Base-by-base conservation (phyloP, 2,113 vertebrate species). In the Rhinichthys klamathensis region DNA sequence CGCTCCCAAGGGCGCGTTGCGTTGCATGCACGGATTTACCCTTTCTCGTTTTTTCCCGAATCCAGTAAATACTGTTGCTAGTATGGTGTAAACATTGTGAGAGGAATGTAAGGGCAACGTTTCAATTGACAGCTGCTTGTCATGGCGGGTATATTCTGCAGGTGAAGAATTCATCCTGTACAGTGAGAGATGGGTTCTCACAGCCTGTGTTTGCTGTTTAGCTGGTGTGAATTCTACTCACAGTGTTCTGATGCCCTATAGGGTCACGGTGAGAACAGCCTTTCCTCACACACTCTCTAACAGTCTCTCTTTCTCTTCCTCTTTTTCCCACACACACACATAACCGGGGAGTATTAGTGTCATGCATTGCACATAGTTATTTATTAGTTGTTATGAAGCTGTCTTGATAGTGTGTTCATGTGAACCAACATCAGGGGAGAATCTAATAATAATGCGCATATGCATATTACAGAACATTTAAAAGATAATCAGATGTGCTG, bases 171-270 rank as follows among this genome's bases (percentile, higher is more conserved):
- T 86, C 88, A 83, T 82, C 73, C 83, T 89, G 82, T 72, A 27
- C 76, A 84, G 65, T 80, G 77, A 85, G 83, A 80, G 72, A 41
- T 81, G 60, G 89, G 89, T 90, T 90, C 89, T 90, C 89, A 90
- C 86, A 85, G 87, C 74, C 85, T 46, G 80, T 90, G 89, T 90
- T 90, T 90, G 87, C 79, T 90, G 82, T 88, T 90, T 87, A 80
- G 89, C 85, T 83, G 83, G 89, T 90, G 89, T 90, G 89, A 90
- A 90, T 86, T 88, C 84, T 80, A 80, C 74, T 88, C 85, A 41
- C 85, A 90, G 78, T 80, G 75, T 88, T 85, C 77, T 82, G 81
- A 76, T 88, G 84, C 78, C 84, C 79, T 83, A 54, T 79, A 86
- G 83, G 86, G 89, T 90, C 87, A 88, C 32, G 69, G 70, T 80